Conservation (phyloP, 2,797 vertebrate genomes). For the Tapera naevia region DNA sequence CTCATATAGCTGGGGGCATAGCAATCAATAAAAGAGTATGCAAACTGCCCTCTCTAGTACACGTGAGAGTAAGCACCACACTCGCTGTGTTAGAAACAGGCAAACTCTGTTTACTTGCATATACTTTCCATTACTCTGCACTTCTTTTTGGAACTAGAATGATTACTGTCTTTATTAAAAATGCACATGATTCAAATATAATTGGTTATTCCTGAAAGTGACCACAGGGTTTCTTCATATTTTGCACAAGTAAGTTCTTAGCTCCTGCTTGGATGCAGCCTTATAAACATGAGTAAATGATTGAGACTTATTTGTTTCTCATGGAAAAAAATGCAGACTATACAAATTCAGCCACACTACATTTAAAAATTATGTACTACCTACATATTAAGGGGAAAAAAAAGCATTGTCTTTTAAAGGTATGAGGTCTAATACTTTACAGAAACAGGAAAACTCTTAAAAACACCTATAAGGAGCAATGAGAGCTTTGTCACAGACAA, state of each 20-base stretch:
- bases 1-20: background rate
- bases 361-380: background rate
- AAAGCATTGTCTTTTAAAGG: background rate
- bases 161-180: background rate
- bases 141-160: background rate
- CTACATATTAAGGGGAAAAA: background rate
- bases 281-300: background rate
- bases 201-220: background rate
- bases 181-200: background rate
- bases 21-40: background rate
- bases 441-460: background rate
- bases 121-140: background rate
- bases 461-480: background rate
- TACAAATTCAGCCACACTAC: background rate
- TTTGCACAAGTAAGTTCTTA: slow-evolving; percentile 1
- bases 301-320: background rate
- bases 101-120: background rate
- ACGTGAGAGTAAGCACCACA: background rate
- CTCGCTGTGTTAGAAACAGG: background rate
- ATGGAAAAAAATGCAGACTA: background rate
- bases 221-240: background rate
- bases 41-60: background rate
- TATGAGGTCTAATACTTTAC: background rate
- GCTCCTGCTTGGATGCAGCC: background rate
- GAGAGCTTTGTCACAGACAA: background rate